Conservation (phyloP, 2,797 vertebrate species). For the Decapterus maruadsi region DNA sequence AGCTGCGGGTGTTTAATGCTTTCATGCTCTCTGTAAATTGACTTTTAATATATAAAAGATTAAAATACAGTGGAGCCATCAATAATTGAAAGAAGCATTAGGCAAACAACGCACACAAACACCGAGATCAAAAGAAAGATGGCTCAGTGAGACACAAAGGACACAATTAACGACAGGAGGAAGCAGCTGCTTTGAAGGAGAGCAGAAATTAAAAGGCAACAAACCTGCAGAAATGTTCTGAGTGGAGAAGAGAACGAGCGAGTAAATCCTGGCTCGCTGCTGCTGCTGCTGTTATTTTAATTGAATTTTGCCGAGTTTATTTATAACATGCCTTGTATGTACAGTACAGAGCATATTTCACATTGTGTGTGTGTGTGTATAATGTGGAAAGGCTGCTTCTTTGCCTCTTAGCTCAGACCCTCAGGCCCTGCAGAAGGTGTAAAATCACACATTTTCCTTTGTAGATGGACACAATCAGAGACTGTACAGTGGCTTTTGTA, state of each 20-base stretch:
- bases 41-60: conserved; percentile 71
- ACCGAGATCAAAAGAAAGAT: conserved; percentile 41
- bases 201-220: conserved; percentile 34
- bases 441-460: neutral
- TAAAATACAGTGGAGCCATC: conserved; percentile 58
- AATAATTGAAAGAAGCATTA: conserved; percentile 68
- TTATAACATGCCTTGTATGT: conserved; percentile 11
- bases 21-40: conserved; percentile 55
- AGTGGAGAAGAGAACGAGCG: conserved; percentile 15
- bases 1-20: conserved; percentile 57
- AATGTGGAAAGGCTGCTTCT: neutral
- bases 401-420: neutral
- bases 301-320: conserved; percentile 31
- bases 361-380: neutral
- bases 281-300: conserved; percentile 27
- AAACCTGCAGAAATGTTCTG: conserved; percentile 39
- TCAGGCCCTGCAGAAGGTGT: neutral
- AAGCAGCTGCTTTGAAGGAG: conserved; percentile 42
- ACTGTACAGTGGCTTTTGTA: neutral
- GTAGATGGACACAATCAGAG: neutral
- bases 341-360: conserved; percentile 16
- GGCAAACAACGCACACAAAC: conserved; percentile 48
- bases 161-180: conserved; percentile 44
- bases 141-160: conserved; percentile 33
- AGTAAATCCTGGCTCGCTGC: conserved; percentile 34